These are phyloP conservation scores for Pipistrellus pipistrellus DNA, from an alignment of 2,797 vertebrate genomes.

Conservation along the genomic window DNA sequence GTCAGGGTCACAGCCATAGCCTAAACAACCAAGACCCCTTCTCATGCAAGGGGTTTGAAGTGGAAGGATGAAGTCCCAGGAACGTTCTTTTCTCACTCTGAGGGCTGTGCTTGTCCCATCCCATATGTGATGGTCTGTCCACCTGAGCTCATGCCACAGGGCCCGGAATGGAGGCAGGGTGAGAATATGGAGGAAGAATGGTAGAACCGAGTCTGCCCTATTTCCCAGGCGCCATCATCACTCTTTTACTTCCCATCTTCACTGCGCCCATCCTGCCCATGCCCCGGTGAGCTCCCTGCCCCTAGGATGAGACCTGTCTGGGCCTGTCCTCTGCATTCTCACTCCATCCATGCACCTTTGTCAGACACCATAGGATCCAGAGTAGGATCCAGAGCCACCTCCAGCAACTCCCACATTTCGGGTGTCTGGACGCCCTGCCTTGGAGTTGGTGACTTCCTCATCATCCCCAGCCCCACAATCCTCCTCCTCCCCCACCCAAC, in stretches of 20 bases:
- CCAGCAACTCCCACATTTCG: background rate
- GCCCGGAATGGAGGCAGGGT: background rate
- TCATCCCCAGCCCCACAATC: background rate
- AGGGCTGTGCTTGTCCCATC: background rate
- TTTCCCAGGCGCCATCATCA: background rate
- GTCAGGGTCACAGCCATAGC: background rate
- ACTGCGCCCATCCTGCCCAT: background rate
- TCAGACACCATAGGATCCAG: background rate
- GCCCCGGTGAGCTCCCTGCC: background rate
- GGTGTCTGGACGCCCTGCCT: accelerated
- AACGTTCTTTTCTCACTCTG: background rate
- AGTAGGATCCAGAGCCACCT: background rate
- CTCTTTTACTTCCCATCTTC: background rate
- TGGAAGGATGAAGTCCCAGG: background rate
- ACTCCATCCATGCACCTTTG: background rate
- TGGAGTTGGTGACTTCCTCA: too few species aligned
- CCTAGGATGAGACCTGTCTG: background rate
- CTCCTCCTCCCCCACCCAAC: too few species aligned
- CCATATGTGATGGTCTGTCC: background rate
- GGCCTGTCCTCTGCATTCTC: background rate
- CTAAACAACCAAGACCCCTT: background rate
- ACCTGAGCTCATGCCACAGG: background rate
- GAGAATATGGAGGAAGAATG: too few species aligned
- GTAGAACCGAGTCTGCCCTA: background rate
- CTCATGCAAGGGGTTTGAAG: background rate